These are phyloP conservation scores for Trichogramma pretiosum DNA, from an alignment of 1,140 invertebrate species.

Conservation along the genomic window DNA sequence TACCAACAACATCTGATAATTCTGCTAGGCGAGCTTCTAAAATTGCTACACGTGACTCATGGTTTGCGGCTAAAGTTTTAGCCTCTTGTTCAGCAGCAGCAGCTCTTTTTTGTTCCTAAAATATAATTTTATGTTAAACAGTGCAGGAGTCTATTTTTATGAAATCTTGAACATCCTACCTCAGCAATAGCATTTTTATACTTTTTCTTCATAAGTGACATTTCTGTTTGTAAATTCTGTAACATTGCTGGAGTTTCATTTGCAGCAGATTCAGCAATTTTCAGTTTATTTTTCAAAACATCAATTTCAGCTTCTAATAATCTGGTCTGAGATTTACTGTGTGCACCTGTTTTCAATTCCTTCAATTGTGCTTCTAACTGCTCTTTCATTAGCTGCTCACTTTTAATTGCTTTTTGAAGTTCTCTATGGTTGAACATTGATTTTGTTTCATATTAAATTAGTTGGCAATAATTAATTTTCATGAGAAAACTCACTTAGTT, in stretches of 20 bases:
- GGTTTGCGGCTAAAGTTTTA: slow-evolving; percentile 53
- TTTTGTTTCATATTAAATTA: background rate
- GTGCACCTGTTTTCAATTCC: slow-evolving; percentile 44
- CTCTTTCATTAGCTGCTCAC: slow-evolving; percentile 54
- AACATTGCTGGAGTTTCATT: slow-evolving; percentile 56
- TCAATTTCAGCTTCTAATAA: slow-evolving; percentile 56
- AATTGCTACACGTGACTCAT: slow-evolving; percentile 67
- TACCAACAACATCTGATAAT: slow-evolving; percentile 67
- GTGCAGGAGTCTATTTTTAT: too few relatives aligned
- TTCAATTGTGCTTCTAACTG: slow-evolving; percentile 51
- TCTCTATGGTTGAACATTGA: slow-evolving; percentile 40
- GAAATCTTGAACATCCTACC: slow-evolving; percentile 35
- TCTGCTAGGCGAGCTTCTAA: slow-evolving; percentile 73
- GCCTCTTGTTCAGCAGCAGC: slow-evolving; percentile 59
- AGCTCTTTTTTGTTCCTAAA: slow-evolving; percentile 57
- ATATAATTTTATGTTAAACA: slow-evolving; percentile 2
- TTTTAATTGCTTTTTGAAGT: slow-evolving; percentile 54
- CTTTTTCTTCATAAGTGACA: slow-evolving; percentile 61
- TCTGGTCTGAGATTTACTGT: slow-evolving; percentile 48
- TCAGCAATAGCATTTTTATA: slow-evolving; percentile 57
- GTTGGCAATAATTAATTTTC: background rate
- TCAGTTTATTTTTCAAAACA: slow-evolving; percentile 54
- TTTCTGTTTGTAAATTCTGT: slow-evolving; percentile 60
- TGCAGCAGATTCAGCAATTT: slow-evolving; percentile 48
- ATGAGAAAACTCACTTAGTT: slow-evolving; percentile 45